A percentile compares a stretch with the other conserved stretches of the same genome.
These are phyloP conservation scores for Emys orbicularis DNA, from an alignment of 2,797 vertebrate species.

Conservation along the genomic window DNA sequence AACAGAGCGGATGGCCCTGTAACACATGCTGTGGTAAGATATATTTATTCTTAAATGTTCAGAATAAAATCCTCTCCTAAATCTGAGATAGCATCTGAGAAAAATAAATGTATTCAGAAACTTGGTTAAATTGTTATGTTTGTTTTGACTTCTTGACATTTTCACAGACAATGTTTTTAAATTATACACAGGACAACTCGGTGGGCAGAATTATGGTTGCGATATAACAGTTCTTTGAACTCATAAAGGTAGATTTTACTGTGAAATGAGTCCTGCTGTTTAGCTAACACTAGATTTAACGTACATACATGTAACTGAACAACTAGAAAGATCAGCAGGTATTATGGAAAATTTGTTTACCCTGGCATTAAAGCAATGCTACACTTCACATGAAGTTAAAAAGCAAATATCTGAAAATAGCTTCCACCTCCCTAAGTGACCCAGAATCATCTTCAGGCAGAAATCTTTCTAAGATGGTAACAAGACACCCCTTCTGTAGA, in stretches of 20 bases:
- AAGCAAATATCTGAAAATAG: constrained; percentile 46
- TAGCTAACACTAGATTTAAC: constrained; percentile 37
- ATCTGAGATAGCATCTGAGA: not conserved
- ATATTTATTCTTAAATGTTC: not conserved
- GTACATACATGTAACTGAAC: not conserved
- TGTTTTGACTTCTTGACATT: not conserved
- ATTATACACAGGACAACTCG: not conserved
- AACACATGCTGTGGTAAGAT: not conserved
- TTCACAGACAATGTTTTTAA: not conserved
- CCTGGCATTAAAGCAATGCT: constrained; percentile 30
- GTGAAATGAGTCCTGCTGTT: not conserved
- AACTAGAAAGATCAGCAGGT: constrained; percentile 32
- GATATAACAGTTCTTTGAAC: not conserved
- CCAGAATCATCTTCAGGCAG: constrained; percentile 4
- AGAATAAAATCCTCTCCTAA: not conserved
- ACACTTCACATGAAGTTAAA: constrained; percentile 25
- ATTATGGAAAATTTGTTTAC: constrained; percentile 2
- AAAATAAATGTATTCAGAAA: not conserved
- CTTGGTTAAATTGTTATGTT: not conserved
- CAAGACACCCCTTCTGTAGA: not conserved
- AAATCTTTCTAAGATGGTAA: not conserved
- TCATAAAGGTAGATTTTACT: not conserved
- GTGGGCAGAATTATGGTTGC: not conserved
- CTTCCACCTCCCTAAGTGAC: constrained; percentile 15
- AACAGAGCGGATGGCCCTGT: not conserved